Percentiles rank a stretch among this genome's conserved stretches.
Conservation (phyloP, 2,888 invertebrate genomes). For the Cyclophora albipunctata region DNA sequence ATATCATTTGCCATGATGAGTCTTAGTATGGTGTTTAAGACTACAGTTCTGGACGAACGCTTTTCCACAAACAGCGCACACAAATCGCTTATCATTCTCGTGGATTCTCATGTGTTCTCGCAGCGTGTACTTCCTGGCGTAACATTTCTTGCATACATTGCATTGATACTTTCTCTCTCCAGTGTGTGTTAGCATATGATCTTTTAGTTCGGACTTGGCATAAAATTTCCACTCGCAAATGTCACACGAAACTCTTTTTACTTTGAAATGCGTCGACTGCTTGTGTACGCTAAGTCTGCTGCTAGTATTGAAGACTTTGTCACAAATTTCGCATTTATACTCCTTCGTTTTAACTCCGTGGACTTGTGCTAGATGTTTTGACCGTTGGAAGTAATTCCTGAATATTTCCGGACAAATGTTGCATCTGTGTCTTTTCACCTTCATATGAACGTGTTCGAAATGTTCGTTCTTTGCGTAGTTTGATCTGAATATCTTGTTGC, state of each 20-base stretch:
- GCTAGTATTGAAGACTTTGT: slow-evolving; percentile 53
- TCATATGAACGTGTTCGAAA: slow-evolving; percentile 64
- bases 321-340: slow-evolving; percentile 56
- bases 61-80: slow-evolving; percentile 50
- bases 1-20: slow-evolving; percentile 40
- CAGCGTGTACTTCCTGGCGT: slow-evolving; percentile 61
- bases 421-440: slow-evolving; percentile 56
- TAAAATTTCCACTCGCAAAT: slow-evolving; percentile 73
- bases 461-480: slow-evolving; percentile 64
- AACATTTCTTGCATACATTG: slow-evolving; percentile 65
- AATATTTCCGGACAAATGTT: slow-evolving; percentile 58
- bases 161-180: slow-evolving; percentile 70
- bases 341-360: slow-evolving; percentile 60
- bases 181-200: slow-evolving; percentile 70
- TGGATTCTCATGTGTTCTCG: slow-evolving; percentile 63
- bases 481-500: slow-evolving; percentile 67
- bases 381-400: slow-evolving; percentile 59
- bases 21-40: slow-evolving; percentile 54
- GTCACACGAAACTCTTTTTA: slow-evolving; percentile 59
- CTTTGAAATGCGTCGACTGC: slow-evolving; percentile 57
- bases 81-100: slow-evolving; percentile 53
- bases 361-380: slow-evolving; percentile 50
- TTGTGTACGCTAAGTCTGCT: slow-evolving; percentile 57
- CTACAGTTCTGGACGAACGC: slow-evolving; percentile 60
- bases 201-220: slow-evolving; percentile 69